Evolutionary conservation across 1,140 invertebrate genomes (phyloP), one percentile per base, ranked within the genome.

Genomic region (Metaphire vulgaris): DNA sequence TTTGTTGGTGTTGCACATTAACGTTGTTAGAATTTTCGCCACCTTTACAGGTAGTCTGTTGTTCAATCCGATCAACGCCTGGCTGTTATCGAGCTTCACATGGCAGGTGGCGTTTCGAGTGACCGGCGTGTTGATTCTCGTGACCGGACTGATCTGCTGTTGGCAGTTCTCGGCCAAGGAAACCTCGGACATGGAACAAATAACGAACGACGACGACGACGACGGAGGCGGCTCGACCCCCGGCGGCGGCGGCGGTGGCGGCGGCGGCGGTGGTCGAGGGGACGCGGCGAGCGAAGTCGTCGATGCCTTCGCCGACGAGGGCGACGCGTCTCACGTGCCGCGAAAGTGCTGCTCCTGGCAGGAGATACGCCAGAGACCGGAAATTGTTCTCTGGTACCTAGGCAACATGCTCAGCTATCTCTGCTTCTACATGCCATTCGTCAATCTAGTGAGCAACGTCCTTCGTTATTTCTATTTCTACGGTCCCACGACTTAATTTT

Each of bases 11-110:
- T n/a, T n/a, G n/a, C n/a, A n/a, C n/a, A n/a, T n/a, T n/a, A n/a
- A n/a, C n/a, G n/a, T n/a, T n/a, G n/a, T n/a, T n/a, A n/a, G n/a
- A n/a, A n/a, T n/a, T n/a, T n/a, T n/a, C n/a, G n/a, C n/a, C n/a
- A n/a, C n/a, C n/a, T 32, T 69, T 77, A 21, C 68, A 80, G 79
- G 79, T 33, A 80, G 79, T 70, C 75, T 80, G 56, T 28, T 80
- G 6, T 80, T 80, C 78, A 80, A 80, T 66, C 79, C 79, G 14
- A 71, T 79, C 74, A 76, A 80, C 71, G 79, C 77, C 30, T 74
- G 67, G 76, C 68, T 80, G 16, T 67, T 80, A 21, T 66, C 66
- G 26, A 74, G 28, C 6, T 80, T 74, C 64, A 78, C 68, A 28
- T 79, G 77, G 77, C 66, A 74, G 14, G 74, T 73, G 6, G 79